Conservation (phyloP, 2,888 invertebrate species). For the Malthinus flaveolus region DNA sequence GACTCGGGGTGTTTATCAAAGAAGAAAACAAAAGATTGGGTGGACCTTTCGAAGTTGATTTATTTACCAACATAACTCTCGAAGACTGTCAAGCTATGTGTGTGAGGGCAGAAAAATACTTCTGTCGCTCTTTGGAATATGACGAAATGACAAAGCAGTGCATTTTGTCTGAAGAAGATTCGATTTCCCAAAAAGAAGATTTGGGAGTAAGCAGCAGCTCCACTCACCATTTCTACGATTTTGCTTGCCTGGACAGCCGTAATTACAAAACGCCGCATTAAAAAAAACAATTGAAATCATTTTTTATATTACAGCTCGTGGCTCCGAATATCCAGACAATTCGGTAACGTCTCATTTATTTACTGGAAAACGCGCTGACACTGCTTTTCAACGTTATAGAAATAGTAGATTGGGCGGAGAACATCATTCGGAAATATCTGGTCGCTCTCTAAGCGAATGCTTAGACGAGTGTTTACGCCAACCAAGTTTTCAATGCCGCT, state of each 20-base stretch:
- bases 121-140: slow-evolving; percentile 87
- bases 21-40: slow-evolving; percentile 86
- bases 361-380: slow-evolving; percentile 78
- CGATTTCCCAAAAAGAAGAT: slow-evolving; percentile 86
- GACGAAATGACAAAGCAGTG: slow-evolving; percentile 86
- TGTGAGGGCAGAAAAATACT: slow-evolving; percentile 83
- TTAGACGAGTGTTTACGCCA: slow-evolving; percentile 87
- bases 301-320: slow-evolving; percentile 66
- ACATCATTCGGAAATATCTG: slow-evolving; percentile 88
- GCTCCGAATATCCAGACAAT: slow-evolving; percentile 87
- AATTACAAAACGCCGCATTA: slow-evolving; percentile 59
- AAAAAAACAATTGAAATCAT: neutral
- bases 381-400: slow-evolving; percentile 85
- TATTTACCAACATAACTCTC: slow-evolving; percentile 81
- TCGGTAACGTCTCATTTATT: slow-evolving; percentile 83
- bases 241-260: slow-evolving; percentile 89
- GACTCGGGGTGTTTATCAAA: slow-evolving; percentile 84
- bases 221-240: slow-evolving; percentile 85
- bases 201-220: slow-evolving; percentile 83
- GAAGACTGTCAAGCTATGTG: slow-evolving; percentile 90
- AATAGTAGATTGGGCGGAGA: slow-evolving; percentile 86
- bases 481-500: slow-evolving; percentile 87
- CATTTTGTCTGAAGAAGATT: slow-evolving; percentile 89
- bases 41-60: slow-evolving; percentile 86
- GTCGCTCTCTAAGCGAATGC: slow-evolving; percentile 85